phyloP scores from a whole-genome alignment of 2,888 invertebrate genomes.

The Cosmia pyralina region DNA sequence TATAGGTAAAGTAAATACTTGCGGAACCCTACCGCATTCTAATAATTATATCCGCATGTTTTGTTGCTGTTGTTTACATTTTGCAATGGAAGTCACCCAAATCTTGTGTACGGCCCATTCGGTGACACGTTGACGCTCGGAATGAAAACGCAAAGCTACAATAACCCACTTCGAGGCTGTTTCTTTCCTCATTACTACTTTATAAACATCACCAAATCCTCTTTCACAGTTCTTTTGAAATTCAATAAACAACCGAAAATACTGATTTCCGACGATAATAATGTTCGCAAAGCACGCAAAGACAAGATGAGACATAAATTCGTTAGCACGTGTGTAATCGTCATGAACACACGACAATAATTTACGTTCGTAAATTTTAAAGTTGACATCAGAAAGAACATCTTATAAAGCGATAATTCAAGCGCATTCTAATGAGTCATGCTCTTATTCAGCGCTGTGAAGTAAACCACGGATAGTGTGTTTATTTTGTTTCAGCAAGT shows the following conservation, averaged over 20 bases:
- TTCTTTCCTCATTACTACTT: slow-evolving; percentile 77
- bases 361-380: slow-evolving; percentile 88
- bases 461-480: slow-evolving; percentile 63
- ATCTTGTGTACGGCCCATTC: slow-evolving; percentile 36
- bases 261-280: slow-evolving; percentile 84
- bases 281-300: slow-evolving; percentile 81
- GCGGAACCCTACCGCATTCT: slow-evolving; percentile 40
- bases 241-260: slow-evolving; percentile 86
- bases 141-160: slow-evolving; percentile 41
- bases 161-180: slow-evolving; percentile 60
- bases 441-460: slow-evolving; percentile 65
- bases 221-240: slow-evolving; percentile 81
- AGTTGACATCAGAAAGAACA: slow-evolving; percentile 90
- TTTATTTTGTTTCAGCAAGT: slow-evolving; percentile 35
- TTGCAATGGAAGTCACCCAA: slow-evolving; percentile 38
- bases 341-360: slow-evolving; percentile 86
- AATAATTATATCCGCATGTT: slow-evolving; percentile 33
- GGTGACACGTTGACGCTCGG: slow-evolving; percentile 46
- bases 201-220: slow-evolving; percentile 80
- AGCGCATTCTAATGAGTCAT: slow-evolving; percentile 81
- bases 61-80: slow-evolving; percentile 34
- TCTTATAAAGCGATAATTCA: slow-evolving; percentile 87
- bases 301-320: slow-evolving; percentile 86
- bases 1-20: slow-evolving; percentile 61
- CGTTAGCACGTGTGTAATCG: slow-evolving; percentile 88